Evolutionary conservation across 2,113 vertebrate species (phyloP), one percentile per base, ranked within the genome.

Genomic region (Leptocoma aspasia): DNA sequence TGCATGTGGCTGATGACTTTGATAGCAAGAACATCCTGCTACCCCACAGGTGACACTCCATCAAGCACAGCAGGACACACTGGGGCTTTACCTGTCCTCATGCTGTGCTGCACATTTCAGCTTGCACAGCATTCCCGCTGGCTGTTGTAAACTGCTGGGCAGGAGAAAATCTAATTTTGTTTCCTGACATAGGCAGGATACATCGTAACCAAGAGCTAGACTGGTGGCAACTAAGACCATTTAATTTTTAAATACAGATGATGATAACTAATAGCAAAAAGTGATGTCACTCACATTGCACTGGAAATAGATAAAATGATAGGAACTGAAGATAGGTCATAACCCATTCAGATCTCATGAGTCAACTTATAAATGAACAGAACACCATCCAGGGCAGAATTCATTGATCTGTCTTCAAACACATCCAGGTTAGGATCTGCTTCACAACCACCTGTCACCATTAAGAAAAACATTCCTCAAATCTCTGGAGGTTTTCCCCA

Each of bases 211-310:
- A 0, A 89, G 37, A 66, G 41, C n/a, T 39, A 73, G 37, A 16
- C 30, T 13, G 21, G 39, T 37, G 20, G 20, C 53, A 86, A 64
- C 21, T 75, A 54, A 49, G 11, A 73, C 9, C 1, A 61, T 70
- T 81, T 73, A 49, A 82, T 69, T 85, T 79, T 56, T 61, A 86
- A 94, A 92, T 69, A 65, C 10, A 71, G 27, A 85, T 26, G 28
- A 53, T 50, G 12, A 18, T 37, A 69, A 69, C 41, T 26, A 42
- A 69, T 21, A 57, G 41, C 35, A 4, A 16, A 65, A 85, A 57
- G 26, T 9, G 2, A 61, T 53, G 30, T n/a, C 45, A 53, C 18
- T 60, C 30, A 41, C 49, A 61, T 22, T 64, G 42, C 37, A 69
- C 39, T 66, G 30, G 39, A 94, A 88, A 69, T 18, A 2, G 35